Percentiles rank a stretch among this genome's conserved stretches.
These are phyloP conservation scores for Centruroides vittatus DNA, from an alignment of 1,140 invertebrate genomes.

Conservation along the genomic window DNA sequence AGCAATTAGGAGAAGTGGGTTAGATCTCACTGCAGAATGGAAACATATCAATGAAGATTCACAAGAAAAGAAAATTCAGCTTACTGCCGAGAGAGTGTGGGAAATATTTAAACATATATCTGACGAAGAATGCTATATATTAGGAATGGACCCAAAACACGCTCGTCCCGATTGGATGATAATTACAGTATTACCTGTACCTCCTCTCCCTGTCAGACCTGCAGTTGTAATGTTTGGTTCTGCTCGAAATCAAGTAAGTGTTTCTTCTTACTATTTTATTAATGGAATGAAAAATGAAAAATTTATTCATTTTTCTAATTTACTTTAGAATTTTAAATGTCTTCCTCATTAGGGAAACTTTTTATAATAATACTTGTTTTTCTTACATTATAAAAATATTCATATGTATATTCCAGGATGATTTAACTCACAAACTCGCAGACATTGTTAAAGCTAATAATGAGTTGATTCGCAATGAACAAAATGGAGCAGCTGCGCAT, in stretches of 20 bases:
- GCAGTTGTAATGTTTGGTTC: slow-evolving; percentile 99
- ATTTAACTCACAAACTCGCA: slow-evolving; percentile 95
- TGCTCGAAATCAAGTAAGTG: slow-evolving; percentile 56
- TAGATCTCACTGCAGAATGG: slow-evolving; percentile 87
- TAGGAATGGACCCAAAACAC: slow-evolving; percentile 55
- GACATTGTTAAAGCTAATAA: slow-evolving; percentile 99
- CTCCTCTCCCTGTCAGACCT: slow-evolving; percentile 78
- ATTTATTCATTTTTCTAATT: no score
- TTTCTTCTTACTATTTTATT: no score
- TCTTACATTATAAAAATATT: slow-evolving; percentile 1
- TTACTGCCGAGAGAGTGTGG: slow-evolving; percentile 88
- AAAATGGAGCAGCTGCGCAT: slow-evolving; percentile 88
- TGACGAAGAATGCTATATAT: slow-evolving; percentile 89
- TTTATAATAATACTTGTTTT: no score
- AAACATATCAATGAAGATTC: slow-evolving; percentile 97
- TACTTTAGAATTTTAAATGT: no score
- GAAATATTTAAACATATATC: slow-evolving; percentile 95
- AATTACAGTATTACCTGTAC: slow-evolving; percentile 89
- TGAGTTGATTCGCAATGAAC: slow-evolving; percentile 87
- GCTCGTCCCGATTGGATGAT: slow-evolving; percentile 99
- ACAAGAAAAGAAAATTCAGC: slow-evolving; percentile 83
- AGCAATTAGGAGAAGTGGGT: slow-evolving; percentile 65
- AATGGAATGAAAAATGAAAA: no score
- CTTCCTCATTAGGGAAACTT: no score
- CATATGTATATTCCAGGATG: slow-evolving; percentile 49